Conservation (phyloP, 2,113 vertebrate genomes). For the Callipepla californica region DNA sequence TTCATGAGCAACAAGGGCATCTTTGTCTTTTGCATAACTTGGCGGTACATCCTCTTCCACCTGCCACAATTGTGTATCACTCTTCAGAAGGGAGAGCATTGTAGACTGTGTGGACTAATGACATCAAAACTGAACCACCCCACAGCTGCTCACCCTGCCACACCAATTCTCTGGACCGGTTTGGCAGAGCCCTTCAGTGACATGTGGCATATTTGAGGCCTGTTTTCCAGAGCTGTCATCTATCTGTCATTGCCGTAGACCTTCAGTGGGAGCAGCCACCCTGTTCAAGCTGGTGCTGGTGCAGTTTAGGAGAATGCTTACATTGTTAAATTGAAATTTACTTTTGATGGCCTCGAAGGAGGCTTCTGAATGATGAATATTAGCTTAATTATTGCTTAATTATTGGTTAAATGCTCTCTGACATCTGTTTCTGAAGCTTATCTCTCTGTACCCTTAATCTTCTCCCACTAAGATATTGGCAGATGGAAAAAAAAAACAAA, state of each 20-base stretch:
- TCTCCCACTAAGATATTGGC: background rate
- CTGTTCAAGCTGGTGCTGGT: background rate
- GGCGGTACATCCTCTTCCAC: background rate
- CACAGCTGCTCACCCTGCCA: background rate
- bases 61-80: background rate
- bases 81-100: background rate
- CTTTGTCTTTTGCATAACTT: background rate
- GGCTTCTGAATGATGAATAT: background rate
- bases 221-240: background rate
- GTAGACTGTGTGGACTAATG: background rate
- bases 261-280: background rate
- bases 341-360: background rate
- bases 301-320: background rate
- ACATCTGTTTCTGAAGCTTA: background rate
- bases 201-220: background rate
- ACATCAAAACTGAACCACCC: background rate
- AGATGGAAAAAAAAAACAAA: background rate
- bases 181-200: background rate
- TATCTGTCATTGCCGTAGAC: background rate
- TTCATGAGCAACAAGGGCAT: background rate
- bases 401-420: background rate
- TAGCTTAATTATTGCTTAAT: background rate
- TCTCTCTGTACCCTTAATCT: slow-evolving; percentile 7
- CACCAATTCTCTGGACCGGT: background rate
- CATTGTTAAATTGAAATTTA: background rate